Base-by-base conservation (phyloP, 2,888 invertebrate genomes). In the Ormyrus labotus region DNA sequence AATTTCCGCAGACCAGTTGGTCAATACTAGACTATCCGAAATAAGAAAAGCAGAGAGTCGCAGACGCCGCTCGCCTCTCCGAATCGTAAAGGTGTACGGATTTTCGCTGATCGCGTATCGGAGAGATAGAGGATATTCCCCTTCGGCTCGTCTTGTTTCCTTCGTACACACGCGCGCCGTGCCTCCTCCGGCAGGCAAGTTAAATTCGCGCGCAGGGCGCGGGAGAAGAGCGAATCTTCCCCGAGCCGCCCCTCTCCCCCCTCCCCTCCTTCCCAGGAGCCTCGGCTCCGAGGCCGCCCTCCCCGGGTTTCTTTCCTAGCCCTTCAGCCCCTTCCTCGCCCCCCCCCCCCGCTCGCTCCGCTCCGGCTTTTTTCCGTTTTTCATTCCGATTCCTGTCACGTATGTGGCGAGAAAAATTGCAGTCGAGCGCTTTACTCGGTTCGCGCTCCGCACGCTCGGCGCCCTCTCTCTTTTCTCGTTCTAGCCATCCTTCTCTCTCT, bases 361-460 rank as follows among this genome's bases (percentile, higher is more conserved):
- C 34, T 61, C 47, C 57, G 57, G 47, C 13, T 69, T 79, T 76
- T 79, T 80, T 80, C 80, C 77, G 74, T 81, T 86, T 84, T 88
- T 87, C 86, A 88, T 90, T 90, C 87, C 86, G 85, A 90, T 90
- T 88, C 90, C 83, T 86, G 90, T 90, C 90, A 90, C 90, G 90
- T 90, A 90, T 90, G 88, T 90, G 88, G 90, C 90, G 90, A 90
- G 90, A 90, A 90, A 90, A 90, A 90, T 90, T 90, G 90, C 90
- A 90, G 90, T 87, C 88, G 89, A 90, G 90, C 90, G 89, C 90
- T 90, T 90, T 90, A 88, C 89, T 87, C 88, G 88, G 88, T 90
- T 88, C 89, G 87, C 88, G 90, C 90, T 90, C 89, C 90, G 89
- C 90, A 89, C 90, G 90, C 88, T 84, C 87, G 88, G 83, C 85